Evolutionary conservation across 2,797 vertebrate genomes (phyloP).

Genomic region (Limosa lapponica): DNA sequence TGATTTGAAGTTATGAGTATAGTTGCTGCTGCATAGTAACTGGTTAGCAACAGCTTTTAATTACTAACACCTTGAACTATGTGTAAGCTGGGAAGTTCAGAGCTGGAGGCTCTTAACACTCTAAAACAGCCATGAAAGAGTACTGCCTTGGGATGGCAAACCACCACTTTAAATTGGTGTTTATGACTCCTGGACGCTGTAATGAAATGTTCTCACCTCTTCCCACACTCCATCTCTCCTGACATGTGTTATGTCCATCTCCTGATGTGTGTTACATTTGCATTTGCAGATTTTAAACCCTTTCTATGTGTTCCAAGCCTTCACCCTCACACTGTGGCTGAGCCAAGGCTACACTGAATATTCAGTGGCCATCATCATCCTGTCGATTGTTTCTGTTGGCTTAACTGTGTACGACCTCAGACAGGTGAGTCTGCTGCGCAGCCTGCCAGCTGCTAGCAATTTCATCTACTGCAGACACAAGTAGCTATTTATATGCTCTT

Average conservation of each 20-base stretch:
- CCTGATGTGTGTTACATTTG: not conserved
- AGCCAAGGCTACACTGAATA: conserved; percentile 72
- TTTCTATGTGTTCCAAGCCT: conserved; percentile 77
- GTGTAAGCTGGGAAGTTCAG: not conserved
- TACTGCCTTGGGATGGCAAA: not conserved
- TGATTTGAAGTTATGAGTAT: not conserved
- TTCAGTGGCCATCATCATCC: conserved; percentile 72
- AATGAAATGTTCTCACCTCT: not conserved
- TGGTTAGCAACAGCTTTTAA: not conserved
- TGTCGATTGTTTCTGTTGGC: conserved; percentile 66
- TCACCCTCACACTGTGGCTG: conserved; percentile 74
- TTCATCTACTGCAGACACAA: not conserved
- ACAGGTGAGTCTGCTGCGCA: conserved; percentile 46
- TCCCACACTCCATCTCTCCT: not conserved
- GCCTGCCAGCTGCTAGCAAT: not conserved
- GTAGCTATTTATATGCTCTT: not conserved
- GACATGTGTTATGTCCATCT: not conserved
- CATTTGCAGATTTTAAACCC: conserved; percentile 74
- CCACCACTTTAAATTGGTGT: not conserved
- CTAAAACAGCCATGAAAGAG: not conserved
- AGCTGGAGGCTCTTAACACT: not conserved
- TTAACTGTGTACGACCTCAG: conserved; percentile 70
- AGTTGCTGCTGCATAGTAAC: not conserved
- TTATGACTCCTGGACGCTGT: not conserved
- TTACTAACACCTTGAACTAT: rapidly evolving